Base-by-base conservation (phyloP, 2,888 invertebrate species). In the Tiphia femorata region DNA sequence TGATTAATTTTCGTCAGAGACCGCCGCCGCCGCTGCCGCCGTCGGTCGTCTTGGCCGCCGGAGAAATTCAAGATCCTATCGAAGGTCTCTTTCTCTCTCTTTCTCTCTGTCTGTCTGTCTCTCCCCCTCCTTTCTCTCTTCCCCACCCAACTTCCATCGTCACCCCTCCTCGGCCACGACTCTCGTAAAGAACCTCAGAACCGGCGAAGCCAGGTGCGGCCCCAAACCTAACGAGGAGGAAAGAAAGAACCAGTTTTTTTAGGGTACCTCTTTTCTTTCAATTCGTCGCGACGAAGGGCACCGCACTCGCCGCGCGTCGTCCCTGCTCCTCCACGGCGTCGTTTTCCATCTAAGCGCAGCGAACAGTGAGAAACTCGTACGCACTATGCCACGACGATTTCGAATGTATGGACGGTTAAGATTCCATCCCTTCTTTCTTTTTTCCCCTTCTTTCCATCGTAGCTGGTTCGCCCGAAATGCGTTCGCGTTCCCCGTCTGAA, bases 181-280 rank as follows among this genome's bases (percentile, higher is more conserved):
- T n/a, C n/a, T 21, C 33, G 47, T 12, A 54, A 64, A 68, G 57
- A 58, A 63, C 59, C 52, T 51, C 62, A 25, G 63, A 50, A 54
- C 59, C 59, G 69, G 67, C 70, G 63, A 72, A 70, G 74, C 81
- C 81, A 81, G 81, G 81, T 80, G 81, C 73, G 72, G 67, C 42
- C 55, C 68, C 69, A 71, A 58, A 67, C 60, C 68, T 48, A 46
- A 62, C 65, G 48, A 68, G 72, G 73, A 74, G 75, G 68, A 72
- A 68, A 69, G 72, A 73, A 72, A 75, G 75, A 77, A 71, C 69
- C 69, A 75, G 69, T 71, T 70, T 71, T 69, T 64, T 71, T 65
- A 55, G 65, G 65, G 62, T 63, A 20, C 42, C 71, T 69, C 64
- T 60, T 70, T 67, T 69, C 72, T 70, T 73, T 62, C 69, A 67